These are phyloP conservation scores for Probosciger aterrimus DNA, from an alignment of 2,113 vertebrate genomes.

Conservation along the genomic window DNA sequence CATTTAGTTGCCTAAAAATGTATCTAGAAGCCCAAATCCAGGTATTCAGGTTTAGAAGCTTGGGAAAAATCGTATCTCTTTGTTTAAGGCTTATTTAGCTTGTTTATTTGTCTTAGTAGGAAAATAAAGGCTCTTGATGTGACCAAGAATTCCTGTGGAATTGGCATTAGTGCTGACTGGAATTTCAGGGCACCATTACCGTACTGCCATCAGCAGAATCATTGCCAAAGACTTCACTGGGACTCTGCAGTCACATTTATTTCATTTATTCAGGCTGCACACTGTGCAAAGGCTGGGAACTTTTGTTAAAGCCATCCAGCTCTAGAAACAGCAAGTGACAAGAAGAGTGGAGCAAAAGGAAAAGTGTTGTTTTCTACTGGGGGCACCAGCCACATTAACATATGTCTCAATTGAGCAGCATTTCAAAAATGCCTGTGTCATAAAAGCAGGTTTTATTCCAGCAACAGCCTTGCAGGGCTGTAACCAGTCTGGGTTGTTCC, in stretches of 20 bases:
- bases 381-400: background rate
- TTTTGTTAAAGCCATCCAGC: background rate
- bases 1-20: background rate
- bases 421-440: background rate
- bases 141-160: constrained; percentile 20
- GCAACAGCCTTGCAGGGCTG: background rate
- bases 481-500: background rate
- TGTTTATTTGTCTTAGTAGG: background rate
- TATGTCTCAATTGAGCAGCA: background rate
- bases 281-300: background rate
- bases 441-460: background rate
- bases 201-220: background rate
- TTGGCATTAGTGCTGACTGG: background rate
- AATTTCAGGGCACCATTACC: background rate
- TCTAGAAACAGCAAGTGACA: constrained; percentile 21
- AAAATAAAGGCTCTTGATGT: background rate
- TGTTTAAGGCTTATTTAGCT: background rate
- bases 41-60: background rate
- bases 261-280: constrained; percentile 28
- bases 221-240: background rate
- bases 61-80: background rate
- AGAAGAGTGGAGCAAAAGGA: background rate
- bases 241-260: background rate
- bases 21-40: background rate
- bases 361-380: background rate